Evolutionary conservation across 2,888 invertebrate genomes (phyloP).

Genomic region (Campaea margaritaria): DNA sequence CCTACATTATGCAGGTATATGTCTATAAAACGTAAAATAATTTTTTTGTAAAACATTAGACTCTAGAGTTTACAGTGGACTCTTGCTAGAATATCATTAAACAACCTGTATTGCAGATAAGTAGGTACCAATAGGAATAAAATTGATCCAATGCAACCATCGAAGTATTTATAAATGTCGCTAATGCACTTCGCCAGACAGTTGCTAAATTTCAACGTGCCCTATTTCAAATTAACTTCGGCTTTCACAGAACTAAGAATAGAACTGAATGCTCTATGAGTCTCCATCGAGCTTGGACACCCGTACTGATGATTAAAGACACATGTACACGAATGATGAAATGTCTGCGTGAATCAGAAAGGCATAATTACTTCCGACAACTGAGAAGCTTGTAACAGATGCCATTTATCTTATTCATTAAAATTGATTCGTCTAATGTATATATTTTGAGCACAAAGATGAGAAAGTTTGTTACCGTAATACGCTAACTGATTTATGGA

Average conservation of each 20-base stretch:
- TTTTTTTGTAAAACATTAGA: no score
- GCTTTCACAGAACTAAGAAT: conserved; percentile 67
- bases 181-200: conserved; percentile 66
- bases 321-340: conserved; percentile 39
- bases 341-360: conserved; percentile 39
- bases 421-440: conserved; percentile 12
- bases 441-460: conserved; percentile 14
- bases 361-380: conserved; percentile 42
- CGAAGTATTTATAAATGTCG: conserved; percentile 77
- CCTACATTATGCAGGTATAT: no score
- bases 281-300: conserved; percentile 49
- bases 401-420: conserved; percentile 17
- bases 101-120: no score
- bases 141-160: conserved; percentile 31
- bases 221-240: conserved; percentile 75
- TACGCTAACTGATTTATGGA: not conserved
- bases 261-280: conserved; percentile 52
- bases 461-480: not conserved
- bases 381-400: conserved; percentile 21
- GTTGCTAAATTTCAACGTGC: conserved; percentile 84
- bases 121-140: conserved; percentile 8
- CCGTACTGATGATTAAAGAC: conserved; percentile 47
- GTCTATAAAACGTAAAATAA: no score
- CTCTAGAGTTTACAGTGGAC: no score
- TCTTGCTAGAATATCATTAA: no score